Conservation (phyloP, 2,888 invertebrate species). For the Agonopterix heracliana region DNA sequence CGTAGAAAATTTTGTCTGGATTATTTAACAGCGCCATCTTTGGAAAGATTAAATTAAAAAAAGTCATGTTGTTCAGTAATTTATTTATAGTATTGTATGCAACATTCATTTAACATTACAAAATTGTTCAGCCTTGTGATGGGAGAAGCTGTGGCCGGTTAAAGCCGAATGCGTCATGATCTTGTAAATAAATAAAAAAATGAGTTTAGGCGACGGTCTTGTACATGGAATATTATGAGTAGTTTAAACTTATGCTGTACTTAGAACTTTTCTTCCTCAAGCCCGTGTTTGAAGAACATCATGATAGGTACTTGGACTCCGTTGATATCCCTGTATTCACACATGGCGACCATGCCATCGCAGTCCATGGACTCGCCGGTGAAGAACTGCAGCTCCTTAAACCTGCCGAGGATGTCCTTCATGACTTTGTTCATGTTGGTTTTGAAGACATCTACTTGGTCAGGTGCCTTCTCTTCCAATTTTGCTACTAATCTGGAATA, state of each 20-base stretch:
- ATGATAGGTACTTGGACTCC: constrained; percentile 89
- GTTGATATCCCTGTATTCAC: constrained; percentile 94
- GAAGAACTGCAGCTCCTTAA: constrained; percentile 95
- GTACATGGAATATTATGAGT: constrained; percentile 53
- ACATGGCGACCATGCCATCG: constrained; percentile 94
- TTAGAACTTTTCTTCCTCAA: constrained; percentile 96
- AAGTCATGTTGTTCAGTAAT: constrained; percentile 50
- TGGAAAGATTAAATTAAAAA: neutral
- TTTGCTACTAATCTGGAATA: constrained; percentile 83
- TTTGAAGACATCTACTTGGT: constrained; percentile 92
- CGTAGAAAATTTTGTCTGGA: too few species aligned
- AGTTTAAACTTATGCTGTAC: constrained; percentile 42
- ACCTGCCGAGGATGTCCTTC: constrained; percentile 92
- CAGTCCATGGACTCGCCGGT: constrained; percentile 95
- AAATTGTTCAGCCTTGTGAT: constrained; percentile 72
- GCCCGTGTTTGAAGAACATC: constrained; percentile 97
- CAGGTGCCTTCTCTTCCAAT: constrained; percentile 87
- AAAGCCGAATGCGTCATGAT: constrained; percentile 57
- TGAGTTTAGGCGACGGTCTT: constrained; percentile 44
- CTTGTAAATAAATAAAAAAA: constrained; percentile 68
- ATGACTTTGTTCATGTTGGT: constrained; percentile 95
- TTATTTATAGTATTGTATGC: constrained; percentile 57
- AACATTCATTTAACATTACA: constrained; percentile 61
- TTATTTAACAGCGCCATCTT: neutral
- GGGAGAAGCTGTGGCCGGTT: constrained; percentile 62